Conservation (phyloP, 2,888 invertebrate genomes). For the Anthophora plumipes region DNA sequence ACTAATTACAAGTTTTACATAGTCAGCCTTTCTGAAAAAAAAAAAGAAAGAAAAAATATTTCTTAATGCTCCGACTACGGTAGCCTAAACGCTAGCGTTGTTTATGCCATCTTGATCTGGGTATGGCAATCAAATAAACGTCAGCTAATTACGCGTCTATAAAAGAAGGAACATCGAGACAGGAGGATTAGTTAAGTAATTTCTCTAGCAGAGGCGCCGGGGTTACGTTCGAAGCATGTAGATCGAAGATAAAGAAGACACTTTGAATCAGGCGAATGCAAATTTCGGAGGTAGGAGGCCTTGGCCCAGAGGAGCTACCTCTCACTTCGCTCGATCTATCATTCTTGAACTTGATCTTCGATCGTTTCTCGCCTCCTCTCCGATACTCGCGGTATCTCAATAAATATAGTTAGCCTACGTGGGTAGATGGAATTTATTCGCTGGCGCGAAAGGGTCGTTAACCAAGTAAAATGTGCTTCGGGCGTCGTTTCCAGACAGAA, state of each 20-base stretch:
- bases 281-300: slow-evolving; percentile 60
- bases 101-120: slow-evolving; percentile 27
- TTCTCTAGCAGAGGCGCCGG: slow-evolving; percentile 6
- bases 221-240: slow-evolving; percentile 1
- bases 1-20: too few relatives aligned
- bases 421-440: slow-evolving; percentile 61
- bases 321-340: slow-evolving; percentile 28
- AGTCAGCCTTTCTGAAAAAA: too few relatives aligned
- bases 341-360: slow-evolving; percentile 71
- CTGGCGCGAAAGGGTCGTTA: slow-evolving; percentile 51
- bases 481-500: slow-evolving; percentile 15
- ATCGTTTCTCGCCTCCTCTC: neutral
- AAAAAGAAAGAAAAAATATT: too few relatives aligned
- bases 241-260: slow-evolving; percentile 29
- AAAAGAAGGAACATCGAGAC: neutral
- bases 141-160: slow-evolving; percentile 29
- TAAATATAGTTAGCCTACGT: slow-evolving; percentile 53
- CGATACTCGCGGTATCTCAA: slow-evolving; percentile 31
- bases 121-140: slow-evolving; percentile 24
- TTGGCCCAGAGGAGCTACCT: slow-evolving; percentile 65
- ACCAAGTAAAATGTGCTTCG: slow-evolving; percentile 42
- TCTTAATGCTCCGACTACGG: slow-evolving; percentile 6
- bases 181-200: neutral
- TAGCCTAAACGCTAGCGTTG: slow-evolving; percentile 1
- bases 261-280: slow-evolving; percentile 41